A percentile compares a stretch with the other conserved stretches of the same genome.
These are phyloP conservation scores for Micromussa lordhowensis DNA, from an alignment of 92 coral and sea anemone genomes.

Conservation along the genomic window DNA sequence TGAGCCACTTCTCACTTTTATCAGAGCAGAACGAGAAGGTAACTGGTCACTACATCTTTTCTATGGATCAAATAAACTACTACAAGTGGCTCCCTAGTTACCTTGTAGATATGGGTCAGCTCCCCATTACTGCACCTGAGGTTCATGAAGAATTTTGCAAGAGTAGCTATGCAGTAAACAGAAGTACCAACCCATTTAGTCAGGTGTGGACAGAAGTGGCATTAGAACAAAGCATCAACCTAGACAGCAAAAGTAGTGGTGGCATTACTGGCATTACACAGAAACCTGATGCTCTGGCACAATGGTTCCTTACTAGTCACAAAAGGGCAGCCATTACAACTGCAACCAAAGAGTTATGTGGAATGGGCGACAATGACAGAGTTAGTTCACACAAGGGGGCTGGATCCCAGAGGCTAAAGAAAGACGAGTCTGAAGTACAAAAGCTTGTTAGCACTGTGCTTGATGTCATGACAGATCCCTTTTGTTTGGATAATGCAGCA, in stretches of 20 bases:
- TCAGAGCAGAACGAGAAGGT: slow-evolving; percentile 42
- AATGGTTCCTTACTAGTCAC: slow-evolving; percentile 49
- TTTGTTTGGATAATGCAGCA: background rate
- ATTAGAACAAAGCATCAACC: slow-evolving; percentile 48
- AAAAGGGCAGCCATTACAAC: slow-evolving; percentile 55
- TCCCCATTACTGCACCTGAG: background rate
- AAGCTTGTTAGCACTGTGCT: slow-evolving; percentile 27
- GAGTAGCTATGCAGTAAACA: slow-evolving; percentile 35
- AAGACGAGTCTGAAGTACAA: slow-evolving; percentile 55
- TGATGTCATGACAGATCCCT: slow-evolving; percentile 46
- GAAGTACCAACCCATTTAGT: slow-evolving; percentile 41
- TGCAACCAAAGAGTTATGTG: slow-evolving; percentile 42
- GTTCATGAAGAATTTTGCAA: background rate
- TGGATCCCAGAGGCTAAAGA: background rate
- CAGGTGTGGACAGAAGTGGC: slow-evolving; percentile 71
- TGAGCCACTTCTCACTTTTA: background rate
- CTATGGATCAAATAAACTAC: slow-evolving; percentile 25
- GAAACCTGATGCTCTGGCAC: slow-evolving; percentile 34
- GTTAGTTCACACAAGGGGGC: background rate
- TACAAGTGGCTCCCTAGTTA: slow-evolving; percentile 44
- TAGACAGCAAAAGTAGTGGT: slow-evolving; percentile 22
- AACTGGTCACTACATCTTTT: slow-evolving; percentile 34
- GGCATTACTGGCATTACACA: slow-evolving; percentile 47
- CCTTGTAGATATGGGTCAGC: background rate
- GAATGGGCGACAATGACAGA: background rate